Conservation (phyloP, 2,888 invertebrate species). For the Poecilobothrus nobilitatus region DNA sequence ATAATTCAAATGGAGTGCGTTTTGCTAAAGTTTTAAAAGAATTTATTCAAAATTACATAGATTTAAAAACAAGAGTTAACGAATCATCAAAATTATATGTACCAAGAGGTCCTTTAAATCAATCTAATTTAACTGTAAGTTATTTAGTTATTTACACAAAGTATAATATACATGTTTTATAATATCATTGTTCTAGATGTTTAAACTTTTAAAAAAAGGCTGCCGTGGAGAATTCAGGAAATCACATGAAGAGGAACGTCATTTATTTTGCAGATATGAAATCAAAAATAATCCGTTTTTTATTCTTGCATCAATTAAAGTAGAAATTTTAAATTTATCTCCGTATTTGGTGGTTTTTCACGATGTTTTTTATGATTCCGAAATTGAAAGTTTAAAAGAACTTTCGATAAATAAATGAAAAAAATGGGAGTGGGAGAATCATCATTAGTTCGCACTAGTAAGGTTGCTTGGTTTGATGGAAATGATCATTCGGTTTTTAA, state of each 20-base stretch:
- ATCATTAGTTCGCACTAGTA: constrained; percentile 32
- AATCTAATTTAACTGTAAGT: not conserved
- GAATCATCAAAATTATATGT: not conserved
- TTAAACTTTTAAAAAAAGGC: not conserved
- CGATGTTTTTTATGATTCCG: constrained; percentile 31
- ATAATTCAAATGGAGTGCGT: not conserved
- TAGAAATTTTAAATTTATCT: constrained; percentile 32
- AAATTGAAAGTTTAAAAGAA: constrained; percentile 30
- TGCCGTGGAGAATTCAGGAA: not conserved
- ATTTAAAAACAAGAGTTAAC: not conserved
- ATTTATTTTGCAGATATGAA: constrained; percentile 12
- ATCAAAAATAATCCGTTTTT: constrained; percentile 25
- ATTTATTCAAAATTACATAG: not conserved
- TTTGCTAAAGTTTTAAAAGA: not conserved
- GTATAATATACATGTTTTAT: too few relatives aligned
- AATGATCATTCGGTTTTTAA: constrained; percentile 21
- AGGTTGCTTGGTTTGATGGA: constrained; percentile 35
- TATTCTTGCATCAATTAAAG: constrained; percentile 35
- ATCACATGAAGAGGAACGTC: not conserved
- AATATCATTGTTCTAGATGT: not conserved
- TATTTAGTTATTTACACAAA: too few relatives aligned
- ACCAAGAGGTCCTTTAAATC: not conserved
- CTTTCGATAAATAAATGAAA: constrained; percentile 29
- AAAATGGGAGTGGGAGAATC: constrained; percentile 16
- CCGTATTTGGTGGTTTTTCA: constrained; percentile 37